Evolutionary conservation across 2,113 vertebrate genomes (phyloP).

Genomic region (Eulacestoma nigropectus): DNA sequence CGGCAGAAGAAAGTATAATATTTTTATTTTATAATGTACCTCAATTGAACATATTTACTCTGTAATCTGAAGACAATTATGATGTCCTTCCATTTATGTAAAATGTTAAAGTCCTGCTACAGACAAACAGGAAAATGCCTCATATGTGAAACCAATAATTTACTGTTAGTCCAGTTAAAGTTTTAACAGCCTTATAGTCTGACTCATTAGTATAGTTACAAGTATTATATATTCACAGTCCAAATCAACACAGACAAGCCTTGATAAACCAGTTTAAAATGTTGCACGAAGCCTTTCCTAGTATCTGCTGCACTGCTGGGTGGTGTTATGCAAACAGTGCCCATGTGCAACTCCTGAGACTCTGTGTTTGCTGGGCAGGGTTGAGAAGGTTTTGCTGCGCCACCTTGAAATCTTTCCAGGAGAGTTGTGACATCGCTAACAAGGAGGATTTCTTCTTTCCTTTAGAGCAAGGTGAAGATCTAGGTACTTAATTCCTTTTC

Average conservation of each 20-base stretch:
- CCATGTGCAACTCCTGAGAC: background rate
- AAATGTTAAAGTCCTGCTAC: background rate
- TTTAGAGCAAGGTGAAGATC: background rate
- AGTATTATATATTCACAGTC: background rate
- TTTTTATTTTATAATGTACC: background rate
- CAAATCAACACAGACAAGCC: background rate
- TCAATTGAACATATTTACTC: background rate
- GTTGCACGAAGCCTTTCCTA: background rate
- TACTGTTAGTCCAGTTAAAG: background rate
- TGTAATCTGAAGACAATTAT: background rate
- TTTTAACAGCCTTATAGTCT: background rate
- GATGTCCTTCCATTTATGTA: background rate
- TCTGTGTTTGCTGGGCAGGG: background rate
- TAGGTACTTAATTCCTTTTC: background rate
- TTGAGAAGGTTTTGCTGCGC: background rate
- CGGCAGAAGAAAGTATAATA: background rate
- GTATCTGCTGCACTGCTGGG: background rate
- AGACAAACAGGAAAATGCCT: background rate
- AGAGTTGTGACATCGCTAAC: background rate
- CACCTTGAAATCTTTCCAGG: background rate
- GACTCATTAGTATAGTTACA: background rate
- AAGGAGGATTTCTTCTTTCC: background rate
- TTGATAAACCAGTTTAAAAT: fast-evolving
- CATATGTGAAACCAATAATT: background rate
- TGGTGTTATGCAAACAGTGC: background rate